Conservation (phyloP, 1,140 invertebrate species). For the Heliconius nattereri region DNA sequence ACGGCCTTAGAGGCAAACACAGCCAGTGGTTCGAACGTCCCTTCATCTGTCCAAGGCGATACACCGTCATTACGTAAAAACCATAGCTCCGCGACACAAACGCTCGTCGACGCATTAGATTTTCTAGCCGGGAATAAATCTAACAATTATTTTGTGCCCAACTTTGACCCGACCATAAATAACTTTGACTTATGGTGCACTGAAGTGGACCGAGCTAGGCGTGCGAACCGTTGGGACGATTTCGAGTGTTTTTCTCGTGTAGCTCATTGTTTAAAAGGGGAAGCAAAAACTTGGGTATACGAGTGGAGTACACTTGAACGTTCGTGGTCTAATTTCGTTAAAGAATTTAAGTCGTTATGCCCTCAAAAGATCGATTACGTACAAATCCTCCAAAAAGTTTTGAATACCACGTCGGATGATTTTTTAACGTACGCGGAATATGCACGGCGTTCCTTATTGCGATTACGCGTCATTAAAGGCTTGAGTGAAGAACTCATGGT, state of each 20-base stretch:
- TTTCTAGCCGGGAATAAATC: not conserved
- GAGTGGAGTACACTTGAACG: conserved; percentile 42
- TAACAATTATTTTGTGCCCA: conserved; percentile 32
- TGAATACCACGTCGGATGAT: no score
- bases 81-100: no score
- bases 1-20: no score
- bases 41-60: no score
- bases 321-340: conserved; percentile 39
- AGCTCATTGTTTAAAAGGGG: conserved; percentile 39
- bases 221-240: conserved; percentile 34
- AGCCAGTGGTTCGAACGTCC: no score
- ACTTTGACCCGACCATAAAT: conserved; percentile 35
- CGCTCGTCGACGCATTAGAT: not conserved
- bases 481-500: conserved; percentile 42
- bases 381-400: no score
- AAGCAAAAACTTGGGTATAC: conserved; percentile 39
- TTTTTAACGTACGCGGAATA: no score
- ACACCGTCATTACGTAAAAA: no score
- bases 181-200: conserved; percentile 34
- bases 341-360: conserved; percentile 35
- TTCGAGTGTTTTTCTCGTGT: conserved; percentile 41
- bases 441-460: no score
- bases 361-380: no score
- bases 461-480: conserved; percentile 14
- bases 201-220: conserved; percentile 36